Evolutionary conservation across 2,888 invertebrate genomes (phyloP).

Genomic region (Chloroclystis v-ata): DNA sequence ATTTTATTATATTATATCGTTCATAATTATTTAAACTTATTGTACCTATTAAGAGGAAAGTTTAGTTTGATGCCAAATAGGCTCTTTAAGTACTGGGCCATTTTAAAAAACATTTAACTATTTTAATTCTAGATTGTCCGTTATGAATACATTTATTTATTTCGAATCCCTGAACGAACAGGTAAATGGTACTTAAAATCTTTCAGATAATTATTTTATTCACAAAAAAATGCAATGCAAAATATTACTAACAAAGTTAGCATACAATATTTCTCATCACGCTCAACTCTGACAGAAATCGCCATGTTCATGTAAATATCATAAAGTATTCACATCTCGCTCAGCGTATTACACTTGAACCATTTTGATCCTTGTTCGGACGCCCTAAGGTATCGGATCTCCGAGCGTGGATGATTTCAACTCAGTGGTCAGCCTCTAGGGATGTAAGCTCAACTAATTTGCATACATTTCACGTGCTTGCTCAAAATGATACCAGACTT

Average conservation of each 20-base stretch:
- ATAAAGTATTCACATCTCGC: slow-evolving; percentile 30
- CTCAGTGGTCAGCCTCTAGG: slow-evolving; percentile 36
- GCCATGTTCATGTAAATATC: slow-evolving; percentile 30
- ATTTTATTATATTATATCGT: too few species aligned
- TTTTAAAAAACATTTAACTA: too few species aligned
- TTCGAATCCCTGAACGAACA: too few species aligned
- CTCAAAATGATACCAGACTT: slow-evolving; percentile 28
- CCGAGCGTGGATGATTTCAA: slow-evolving; percentile 38
- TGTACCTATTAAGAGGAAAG: too few species aligned
- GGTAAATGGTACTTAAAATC: too few species aligned
- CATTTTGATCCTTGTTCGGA: slow-evolving; percentile 11
- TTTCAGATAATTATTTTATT: too few species aligned
- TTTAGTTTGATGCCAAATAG: too few species aligned
- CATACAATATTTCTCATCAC: slow-evolving; percentile 25
- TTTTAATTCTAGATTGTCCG: too few species aligned
- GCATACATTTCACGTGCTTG: slow-evolving; percentile 40
- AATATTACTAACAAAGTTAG: neutral
- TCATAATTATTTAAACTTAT: too few species aligned
- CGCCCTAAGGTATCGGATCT: slow-evolving; percentile 9
- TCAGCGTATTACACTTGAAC: slow-evolving; percentile 3
- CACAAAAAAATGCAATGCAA: neutral
- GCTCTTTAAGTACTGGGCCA: too few species aligned
- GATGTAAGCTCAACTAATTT: slow-evolving; percentile 38
- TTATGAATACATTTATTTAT: too few species aligned
- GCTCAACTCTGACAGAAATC: slow-evolving; percentile 25